Evolutionary conservation across 2,797 vertebrate genomes (phyloP).

Genomic region (Phaenicophaeus curvirostris): DNA sequence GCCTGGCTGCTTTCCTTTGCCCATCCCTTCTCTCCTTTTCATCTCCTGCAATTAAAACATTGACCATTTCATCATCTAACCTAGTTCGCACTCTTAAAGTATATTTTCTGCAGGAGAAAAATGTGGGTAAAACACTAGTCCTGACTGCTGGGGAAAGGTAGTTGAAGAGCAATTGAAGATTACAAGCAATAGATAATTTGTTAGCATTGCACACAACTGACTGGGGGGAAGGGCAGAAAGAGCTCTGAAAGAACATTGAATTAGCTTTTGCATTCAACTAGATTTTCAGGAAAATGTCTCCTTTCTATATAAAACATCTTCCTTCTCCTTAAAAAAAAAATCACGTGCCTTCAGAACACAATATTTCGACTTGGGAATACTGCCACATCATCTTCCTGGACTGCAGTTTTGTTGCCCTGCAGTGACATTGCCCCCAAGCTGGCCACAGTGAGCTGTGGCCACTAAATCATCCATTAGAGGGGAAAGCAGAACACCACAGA

Average conservation of each 20-base stretch:
- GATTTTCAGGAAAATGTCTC: neutral
- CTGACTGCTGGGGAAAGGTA: neutral
- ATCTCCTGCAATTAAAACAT: conserved; percentile 34
- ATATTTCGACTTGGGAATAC: conserved; percentile 17
- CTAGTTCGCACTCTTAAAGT: neutral
- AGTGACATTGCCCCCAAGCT: neutral
- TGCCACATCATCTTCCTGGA: neutral
- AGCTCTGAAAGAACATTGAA: neutral
- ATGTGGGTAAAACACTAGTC: neutral
- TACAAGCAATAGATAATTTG: neutral
- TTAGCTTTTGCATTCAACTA: neutral
- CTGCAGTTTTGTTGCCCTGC: neutral
- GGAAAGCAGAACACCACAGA: neutral
- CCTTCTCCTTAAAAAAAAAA: neutral
- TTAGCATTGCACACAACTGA: neutral
- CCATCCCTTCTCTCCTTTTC: neutral
- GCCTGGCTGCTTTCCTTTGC: neutral
- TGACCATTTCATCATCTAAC: conserved; percentile 10
- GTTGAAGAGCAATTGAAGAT: neutral
- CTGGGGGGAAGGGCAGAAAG: neutral
- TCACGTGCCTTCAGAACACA: neutral
- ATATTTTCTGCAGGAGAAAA: neutral
- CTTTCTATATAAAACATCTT: neutral
- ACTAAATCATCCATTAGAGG: neutral
- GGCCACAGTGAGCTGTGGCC: neutral